Conservation (phyloP, 2,888 invertebrate genomes). For the Catocala sponsa region DNA sequence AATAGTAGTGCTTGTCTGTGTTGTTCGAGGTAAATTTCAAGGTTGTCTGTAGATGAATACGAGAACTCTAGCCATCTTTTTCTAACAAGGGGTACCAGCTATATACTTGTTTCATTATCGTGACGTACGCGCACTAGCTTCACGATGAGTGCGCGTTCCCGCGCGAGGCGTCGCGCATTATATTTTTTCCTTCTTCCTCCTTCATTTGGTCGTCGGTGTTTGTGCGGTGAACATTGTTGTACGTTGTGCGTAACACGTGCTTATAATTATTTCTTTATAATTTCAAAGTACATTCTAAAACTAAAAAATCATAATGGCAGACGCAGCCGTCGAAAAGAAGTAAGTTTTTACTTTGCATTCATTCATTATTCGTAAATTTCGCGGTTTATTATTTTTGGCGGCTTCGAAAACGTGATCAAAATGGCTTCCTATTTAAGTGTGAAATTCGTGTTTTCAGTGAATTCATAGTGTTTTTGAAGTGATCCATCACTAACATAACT, state of each 20-base stretch:
- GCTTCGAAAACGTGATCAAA: constrained; percentile 85
- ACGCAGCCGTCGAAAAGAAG: constrained; percentile 91
- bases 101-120: constrained; percentile 57
- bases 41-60: constrained; percentile 68
- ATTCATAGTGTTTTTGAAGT: constrained; percentile 35
- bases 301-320: constrained; percentile 88
- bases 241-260: constrained; percentile 81
- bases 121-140: constrained; percentile 72
- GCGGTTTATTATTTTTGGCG: constrained; percentile 76
- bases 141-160: constrained; percentile 66
- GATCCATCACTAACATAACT: constrained; percentile 16
- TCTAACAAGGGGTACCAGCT: constrained; percentile 38
- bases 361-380: constrained; percentile 52
- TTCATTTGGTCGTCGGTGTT: constrained; percentile 85
- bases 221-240: constrained; percentile 83
- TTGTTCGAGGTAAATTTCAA: constrained; percentile 68
- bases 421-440: constrained; percentile 85
- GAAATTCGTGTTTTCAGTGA: constrained; percentile 63
- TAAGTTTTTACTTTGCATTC: constrained; percentile 81
- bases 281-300: constrained; percentile 60
- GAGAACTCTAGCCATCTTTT: constrained; percentile 59
- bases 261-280: constrained; percentile 61
- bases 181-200: constrained; percentile 80
- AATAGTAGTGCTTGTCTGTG: constrained; percentile 69
- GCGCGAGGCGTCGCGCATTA: constrained; percentile 74